Evolutionary conservation across 2,888 invertebrate species (phyloP), one percentile per base, ranked within the genome.

Genomic region (Pogonocherus hispidulus): DNA sequence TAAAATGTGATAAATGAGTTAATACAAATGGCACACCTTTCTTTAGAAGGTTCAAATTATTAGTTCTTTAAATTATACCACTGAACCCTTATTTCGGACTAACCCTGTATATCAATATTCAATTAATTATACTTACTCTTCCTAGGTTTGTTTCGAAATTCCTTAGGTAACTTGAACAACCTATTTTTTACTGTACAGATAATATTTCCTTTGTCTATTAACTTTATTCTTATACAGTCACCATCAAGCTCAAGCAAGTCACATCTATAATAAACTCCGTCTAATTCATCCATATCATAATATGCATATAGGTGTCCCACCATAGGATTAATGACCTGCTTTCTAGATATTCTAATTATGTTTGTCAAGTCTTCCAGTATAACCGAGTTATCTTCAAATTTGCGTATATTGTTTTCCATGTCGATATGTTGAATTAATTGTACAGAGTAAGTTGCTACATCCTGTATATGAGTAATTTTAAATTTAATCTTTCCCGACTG

Each of bases 171-270:
- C 77, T 87, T 76, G 66, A 86, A 88, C 1, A 90, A 75, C 74
- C 84, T 83, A 11, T 85, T 85, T 73, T 85, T 86, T 16, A 81
- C 79, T 0, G 86, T 84, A 11, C 78, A 81, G 52, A 87, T 85
- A 1, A 85, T 81, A 55, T 81, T 85, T 46, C 92, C 92, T 75
- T 87, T 88, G 73, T 93, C 93, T 9, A 93, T 85, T 22, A 90
- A 86, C 70, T 88, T 89, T 1, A 93, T 84, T 66, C 87, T 76
- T 0, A 89, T 84, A 2, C 62, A 63, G 27, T 76, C 74, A 4
- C 62, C 55, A 3, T 70, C 27, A 19, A 70, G 72, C 3, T 83
- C 70, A 35, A 80, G 46, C 5, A 80, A 37, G 66, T 74, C 73
- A 41, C 80, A 79, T 57, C 79, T 69, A 8, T 66, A 66, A 65